phyloP scores from a whole-genome alignment of 2,113 vertebrate species.

The Uropsilus gracilis region DNA sequence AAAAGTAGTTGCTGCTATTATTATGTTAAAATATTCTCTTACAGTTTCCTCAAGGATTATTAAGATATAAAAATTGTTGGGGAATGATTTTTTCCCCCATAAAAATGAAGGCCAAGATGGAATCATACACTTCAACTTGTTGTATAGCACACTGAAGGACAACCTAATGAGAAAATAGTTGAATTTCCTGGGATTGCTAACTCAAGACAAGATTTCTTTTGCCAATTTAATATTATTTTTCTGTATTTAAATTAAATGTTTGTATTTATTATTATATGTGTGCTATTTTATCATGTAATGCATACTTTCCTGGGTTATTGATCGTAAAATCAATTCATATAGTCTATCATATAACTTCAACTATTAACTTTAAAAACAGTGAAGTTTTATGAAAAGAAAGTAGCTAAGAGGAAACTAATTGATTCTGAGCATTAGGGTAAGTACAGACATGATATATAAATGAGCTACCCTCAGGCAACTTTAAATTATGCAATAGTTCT shows the following conservation, averaged over 20 bases:
- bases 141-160: not conserved
- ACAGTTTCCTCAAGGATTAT: not conserved
- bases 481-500: slow-evolving; percentile 58
- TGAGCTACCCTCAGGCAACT: slow-evolving; percentile 4
- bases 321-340: not conserved
- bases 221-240: not conserved
- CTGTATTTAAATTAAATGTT: not conserved
- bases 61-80: not conserved
- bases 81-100: not conserved
- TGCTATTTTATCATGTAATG: not conserved
- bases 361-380: not conserved
- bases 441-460: slow-evolving; percentile 6
- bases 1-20: not conserved
- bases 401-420: not conserved
- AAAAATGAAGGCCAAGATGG: not conserved
- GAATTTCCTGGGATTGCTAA: not conserved
- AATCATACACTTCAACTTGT: not conserved
- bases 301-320: not conserved
- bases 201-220: not conserved
- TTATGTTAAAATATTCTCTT: not conserved
- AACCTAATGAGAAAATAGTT: not conserved
- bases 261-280: not conserved
- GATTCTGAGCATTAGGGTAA: not conserved
- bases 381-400: slow-evolving; percentile 9
- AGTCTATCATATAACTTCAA: not conserved